Evolutionary conservation across 1,140 invertebrate genomes (phyloP).

Genomic region (Drosophila obscura): DNA sequence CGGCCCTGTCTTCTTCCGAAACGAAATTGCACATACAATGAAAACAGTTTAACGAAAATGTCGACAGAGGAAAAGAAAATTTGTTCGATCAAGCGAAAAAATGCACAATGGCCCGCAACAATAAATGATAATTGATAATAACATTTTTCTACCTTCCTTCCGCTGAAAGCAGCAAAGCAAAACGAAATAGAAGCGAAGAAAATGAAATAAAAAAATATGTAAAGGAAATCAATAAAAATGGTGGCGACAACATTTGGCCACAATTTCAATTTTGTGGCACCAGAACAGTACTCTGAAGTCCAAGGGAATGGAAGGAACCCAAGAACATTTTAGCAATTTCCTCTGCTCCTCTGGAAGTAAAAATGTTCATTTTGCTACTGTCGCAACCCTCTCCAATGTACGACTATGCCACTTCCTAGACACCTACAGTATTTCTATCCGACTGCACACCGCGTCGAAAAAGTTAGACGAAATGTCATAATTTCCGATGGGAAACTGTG

Average conservation of each 20-base stretch:
- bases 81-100: slow-evolving; percentile 48
- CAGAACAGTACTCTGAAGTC: slow-evolving; percentile 6
- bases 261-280: slow-evolving; percentile 73
- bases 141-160: slow-evolving; percentile 77
- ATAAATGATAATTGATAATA: slow-evolving; percentile 82
- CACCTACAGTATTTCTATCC: slow-evolving; percentile 72
- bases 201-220: slow-evolving; percentile 58
- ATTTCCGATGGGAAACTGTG: slow-evolving; percentile 77
- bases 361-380: slow-evolving; percentile 73
- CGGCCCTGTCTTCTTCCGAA: neutral
- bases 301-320: slow-evolving; percentile 6
- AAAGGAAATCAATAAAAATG: slow-evolving; percentile 77
- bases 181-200: slow-evolving; percentile 19
- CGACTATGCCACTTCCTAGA: slow-evolving; percentile 66
- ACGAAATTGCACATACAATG: slow-evolving; percentile 9
- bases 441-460: slow-evolving; percentile 71
- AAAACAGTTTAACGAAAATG: slow-evolving; percentile 30
- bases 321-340: slow-evolving; percentile 75
- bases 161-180: slow-evolving; percentile 29
- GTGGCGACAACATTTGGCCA: slow-evolving; percentile 74
- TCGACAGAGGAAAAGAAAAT: slow-evolving; percentile 32
- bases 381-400: slow-evolving; percentile 8
- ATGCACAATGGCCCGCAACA: slow-evolving; percentile 47
- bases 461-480: slow-evolving; percentile 83
- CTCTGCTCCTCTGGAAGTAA: slow-evolving; percentile 48